Percentiles rank a stretch among this genome's conserved stretches.
phyloP scores from a whole-genome alignment of 2,113 vertebrate genomes.

The Oenanthe melanoleuca region DNA sequence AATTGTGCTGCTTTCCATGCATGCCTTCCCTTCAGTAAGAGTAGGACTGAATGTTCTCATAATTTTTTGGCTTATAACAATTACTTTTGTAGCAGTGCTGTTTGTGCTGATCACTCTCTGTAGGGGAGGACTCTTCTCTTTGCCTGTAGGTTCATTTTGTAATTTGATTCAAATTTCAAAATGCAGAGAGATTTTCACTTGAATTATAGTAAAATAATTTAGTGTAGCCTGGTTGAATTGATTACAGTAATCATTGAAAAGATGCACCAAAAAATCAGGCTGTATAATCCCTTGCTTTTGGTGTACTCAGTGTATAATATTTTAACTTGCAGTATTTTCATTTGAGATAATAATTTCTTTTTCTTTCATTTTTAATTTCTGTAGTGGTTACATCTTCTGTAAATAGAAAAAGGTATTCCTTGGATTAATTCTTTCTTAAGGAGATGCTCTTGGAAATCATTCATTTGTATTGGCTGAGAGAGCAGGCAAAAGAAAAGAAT shows the following conservation, averaged over 20 bases:
- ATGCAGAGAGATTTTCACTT: not conserved
- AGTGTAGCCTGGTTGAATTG: not conserved
- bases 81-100: not conserved
- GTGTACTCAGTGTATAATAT: not conserved
- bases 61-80: not conserved
- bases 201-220: not conserved
- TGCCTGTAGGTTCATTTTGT: not conserved
- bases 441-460: slow-evolving; percentile 36
- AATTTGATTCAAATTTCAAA: not conserved
- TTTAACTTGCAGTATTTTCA: not conserved
- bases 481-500: not conserved
- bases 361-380: not conserved
- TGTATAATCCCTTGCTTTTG: not conserved
- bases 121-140: not conserved
- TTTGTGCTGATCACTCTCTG: not conserved
- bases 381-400: not conserved
- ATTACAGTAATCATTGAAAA: not conserved
- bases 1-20: not conserved
- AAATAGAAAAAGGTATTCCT: slow-evolving; percentile 5
- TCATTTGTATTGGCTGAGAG: slow-evolving; percentile 5
- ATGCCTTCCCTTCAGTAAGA: not conserved
- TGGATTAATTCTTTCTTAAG: slow-evolving; percentile 3
- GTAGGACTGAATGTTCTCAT: not conserved
- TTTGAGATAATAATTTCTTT: not conserved
- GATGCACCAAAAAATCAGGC: not conserved